Percentiles rank a stretch among this genome's conserved stretches.
phyloP scores from a whole-genome alignment of 2,888 invertebrate species.

The Andrena dorsata region DNA sequence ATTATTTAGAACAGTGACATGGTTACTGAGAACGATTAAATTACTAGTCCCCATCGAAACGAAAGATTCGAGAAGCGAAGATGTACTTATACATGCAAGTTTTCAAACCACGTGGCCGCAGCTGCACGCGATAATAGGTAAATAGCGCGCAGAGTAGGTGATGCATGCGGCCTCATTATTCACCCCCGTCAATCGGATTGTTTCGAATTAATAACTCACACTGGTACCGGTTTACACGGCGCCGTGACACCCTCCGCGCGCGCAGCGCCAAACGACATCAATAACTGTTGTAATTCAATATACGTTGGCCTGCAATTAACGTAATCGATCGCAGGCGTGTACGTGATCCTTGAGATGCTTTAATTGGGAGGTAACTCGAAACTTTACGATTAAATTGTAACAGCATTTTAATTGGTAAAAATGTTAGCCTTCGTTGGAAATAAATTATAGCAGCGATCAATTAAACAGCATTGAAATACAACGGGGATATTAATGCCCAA shows the following conservation, averaged over 20 bases:
- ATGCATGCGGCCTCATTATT: conserved; percentile 52
- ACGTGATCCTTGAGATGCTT: not conserved
- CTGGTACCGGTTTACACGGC: conserved; percentile 9
- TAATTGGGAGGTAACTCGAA: conserved; percentile 11
- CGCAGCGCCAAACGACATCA: not conserved
- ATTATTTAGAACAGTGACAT: too few species aligned
- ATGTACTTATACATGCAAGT: not conserved
- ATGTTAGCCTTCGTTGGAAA: not conserved
- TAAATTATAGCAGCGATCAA: not conserved
- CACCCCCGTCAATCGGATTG: conserved; percentile 47
- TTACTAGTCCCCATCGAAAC: conserved; percentile 17
- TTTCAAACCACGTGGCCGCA: conserved; percentile 28
- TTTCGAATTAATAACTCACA: conserved; percentile 56
- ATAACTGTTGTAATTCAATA: conserved; percentile 20
- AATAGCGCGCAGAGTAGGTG: conserved; percentile 50
- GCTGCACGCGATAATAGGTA: conserved; percentile 54
- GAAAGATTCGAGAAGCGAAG: not conserved
- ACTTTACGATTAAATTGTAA: not conserved
- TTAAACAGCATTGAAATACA: too few species aligned
- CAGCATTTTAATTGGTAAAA: conserved; percentile 5
- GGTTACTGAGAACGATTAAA: too few species aligned
- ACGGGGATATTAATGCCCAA: not conserved
- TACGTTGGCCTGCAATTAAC: conserved; percentile 29
- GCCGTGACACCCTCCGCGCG: not conserved
- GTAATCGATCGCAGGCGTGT: not conserved